Evolutionary conservation across 2,113 vertebrate species (phyloP).

Genomic region (Atlantisia rogersi): DNA sequence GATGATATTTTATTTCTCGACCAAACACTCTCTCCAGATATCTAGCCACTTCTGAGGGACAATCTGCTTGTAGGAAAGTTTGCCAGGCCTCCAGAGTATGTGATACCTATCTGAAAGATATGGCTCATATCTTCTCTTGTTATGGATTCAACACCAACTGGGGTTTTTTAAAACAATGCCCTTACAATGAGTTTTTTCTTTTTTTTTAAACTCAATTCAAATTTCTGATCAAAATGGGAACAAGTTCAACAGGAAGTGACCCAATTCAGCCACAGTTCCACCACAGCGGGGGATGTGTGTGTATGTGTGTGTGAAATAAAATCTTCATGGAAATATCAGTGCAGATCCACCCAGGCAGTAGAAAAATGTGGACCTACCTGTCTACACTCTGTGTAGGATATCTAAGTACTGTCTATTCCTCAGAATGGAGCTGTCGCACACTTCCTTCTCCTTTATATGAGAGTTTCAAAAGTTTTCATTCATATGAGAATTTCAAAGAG

Average conservation of each 20-base stretch:
- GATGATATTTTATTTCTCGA: neutral
- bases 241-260: neutral
- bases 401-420: neutral
- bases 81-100: neutral
- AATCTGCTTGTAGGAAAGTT: neutral
- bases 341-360: neutral
- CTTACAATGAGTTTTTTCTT: too few species aligned
- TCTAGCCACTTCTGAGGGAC: neutral
- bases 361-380: neutral
- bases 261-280: neutral
- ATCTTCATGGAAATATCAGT: neutral
- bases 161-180: neutral
- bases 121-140: neutral
- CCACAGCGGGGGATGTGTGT: rapidly evolving
- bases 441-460: neutral
- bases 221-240: neutral
- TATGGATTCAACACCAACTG: neutral
- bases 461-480: neutral
- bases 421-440: too few species aligned
- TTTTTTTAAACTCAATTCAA: neutral
- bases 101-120: neutral
- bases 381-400: neutral
- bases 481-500: too few species aligned
- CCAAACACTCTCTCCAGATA: neutral
- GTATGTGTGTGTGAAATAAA: neutral